These are phyloP conservation scores for Clitarchus hookeri DNA, from an alignment of 2,888 invertebrate species.

Conservation along the genomic window DNA sequence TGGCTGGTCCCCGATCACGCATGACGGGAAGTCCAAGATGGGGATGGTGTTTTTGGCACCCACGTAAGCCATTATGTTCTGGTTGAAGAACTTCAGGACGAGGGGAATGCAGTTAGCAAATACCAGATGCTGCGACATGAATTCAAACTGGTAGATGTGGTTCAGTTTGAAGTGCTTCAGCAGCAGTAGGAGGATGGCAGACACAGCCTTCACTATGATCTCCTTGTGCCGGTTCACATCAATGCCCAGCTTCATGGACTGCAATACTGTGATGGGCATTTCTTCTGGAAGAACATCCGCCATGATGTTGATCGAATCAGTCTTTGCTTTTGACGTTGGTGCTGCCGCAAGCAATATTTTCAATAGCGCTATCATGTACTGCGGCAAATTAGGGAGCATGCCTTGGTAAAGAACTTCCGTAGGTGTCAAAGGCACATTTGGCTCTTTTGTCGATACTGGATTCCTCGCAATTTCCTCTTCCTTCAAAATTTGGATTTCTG, in stretches of 20 bases:
- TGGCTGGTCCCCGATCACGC: slow-evolving; percentile 93
- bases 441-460: slow-evolving; percentile 85
- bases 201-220: slow-evolving; percentile 95
- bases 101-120: slow-evolving; percentile 99
- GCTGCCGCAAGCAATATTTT: slow-evolving; percentile 97
- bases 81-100: slow-evolving; percentile 98
- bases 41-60: slow-evolving; percentile 94
- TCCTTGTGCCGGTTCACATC: slow-evolving; percentile 99
- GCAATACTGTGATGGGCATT: slow-evolving; percentile 94
- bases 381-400: slow-evolving; percentile 94
- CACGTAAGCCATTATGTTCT: slow-evolving; percentile 93
- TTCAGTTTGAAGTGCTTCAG: slow-evolving; percentile 97
- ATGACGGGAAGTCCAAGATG: slow-evolving; percentile 92
- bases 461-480: slow-evolving; percentile 91
- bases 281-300: slow-evolving; percentile 97
- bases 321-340: slow-evolving; percentile 98
- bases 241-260: slow-evolving; percentile 93
- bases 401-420: slow-evolving; percentile 86
- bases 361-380: slow-evolving; percentile 95
- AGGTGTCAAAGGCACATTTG: slow-evolving; percentile 77
- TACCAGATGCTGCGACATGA: slow-evolving; percentile 95
- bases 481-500: slow-evolving; percentile 88
- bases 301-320: slow-evolving; percentile 97
- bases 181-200: slow-evolving; percentile 85
- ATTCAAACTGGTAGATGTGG: slow-evolving; percentile 99